A percentile compares a stretch with the other conserved stretches of the same genome.
These are phyloP conservation scores for Micromesistius poutassou DNA, from an alignment of 2,797 vertebrate species.

Conservation along the genomic window DNA sequence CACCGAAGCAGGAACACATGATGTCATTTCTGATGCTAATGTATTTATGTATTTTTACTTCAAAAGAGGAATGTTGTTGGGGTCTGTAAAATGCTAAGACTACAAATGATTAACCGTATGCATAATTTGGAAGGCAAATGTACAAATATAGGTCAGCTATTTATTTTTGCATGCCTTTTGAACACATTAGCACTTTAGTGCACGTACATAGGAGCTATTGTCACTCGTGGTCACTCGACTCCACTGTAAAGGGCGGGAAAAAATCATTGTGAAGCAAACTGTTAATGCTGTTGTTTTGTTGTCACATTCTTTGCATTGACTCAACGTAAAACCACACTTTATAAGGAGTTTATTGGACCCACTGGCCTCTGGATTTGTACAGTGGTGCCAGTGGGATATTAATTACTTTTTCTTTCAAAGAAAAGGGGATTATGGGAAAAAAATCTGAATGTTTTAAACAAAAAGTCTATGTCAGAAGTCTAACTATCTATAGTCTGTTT, in stretches of 20 bases:
- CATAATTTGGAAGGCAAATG: conserved; percentile 74
- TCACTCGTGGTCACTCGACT: conserved; percentile 69
- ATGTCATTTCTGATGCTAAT: conserved; percentile 71
- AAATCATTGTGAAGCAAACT: conserved; percentile 65
- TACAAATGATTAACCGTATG: conserved; percentile 62
- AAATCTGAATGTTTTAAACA: conserved; percentile 77
- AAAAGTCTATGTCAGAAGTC: conserved; percentile 77
- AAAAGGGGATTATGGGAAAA: conserved; percentile 72
- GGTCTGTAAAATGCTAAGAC: conserved; percentile 36
- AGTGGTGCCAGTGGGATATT: conserved; percentile 73
- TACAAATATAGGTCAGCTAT: conserved; percentile 73
- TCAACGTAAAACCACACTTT: conserved; percentile 72
- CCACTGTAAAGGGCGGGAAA: conserved; percentile 17
- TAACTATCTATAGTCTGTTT: conserved; percentile 71
- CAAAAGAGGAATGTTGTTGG: conserved; percentile 57
- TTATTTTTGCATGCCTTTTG: conserved; percentile 81
- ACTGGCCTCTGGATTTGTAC: conserved; percentile 78
- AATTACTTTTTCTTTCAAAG: conserved; percentile 71
- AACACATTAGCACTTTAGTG: conserved; percentile 88
- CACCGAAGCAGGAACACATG: conserved; percentile 60
- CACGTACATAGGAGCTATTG: conserved; percentile 85
- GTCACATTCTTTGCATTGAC: conserved; percentile 79
- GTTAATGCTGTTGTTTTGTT: conserved; percentile 73
- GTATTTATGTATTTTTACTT: conserved; percentile 54
- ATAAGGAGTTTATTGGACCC: conserved; percentile 82